Evolutionary conservation across 2,113 vertebrate genomes (phyloP).

Genomic region (Petromus typicus): DNA sequence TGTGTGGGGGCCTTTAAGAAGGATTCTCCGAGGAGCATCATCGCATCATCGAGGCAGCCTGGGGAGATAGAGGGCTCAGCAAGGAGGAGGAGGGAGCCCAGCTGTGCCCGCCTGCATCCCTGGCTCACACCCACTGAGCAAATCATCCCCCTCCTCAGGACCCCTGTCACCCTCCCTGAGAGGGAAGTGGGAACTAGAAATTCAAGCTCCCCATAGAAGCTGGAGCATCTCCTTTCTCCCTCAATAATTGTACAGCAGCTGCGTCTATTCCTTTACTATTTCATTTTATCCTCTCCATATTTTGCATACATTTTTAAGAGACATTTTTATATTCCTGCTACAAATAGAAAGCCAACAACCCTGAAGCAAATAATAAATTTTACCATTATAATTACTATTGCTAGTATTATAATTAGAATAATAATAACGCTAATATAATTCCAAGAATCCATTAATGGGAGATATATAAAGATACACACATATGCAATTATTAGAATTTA

Average conservation of each 20-base stretch:
- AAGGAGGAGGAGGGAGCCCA: not conserved
- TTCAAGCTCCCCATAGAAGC: not conserved
- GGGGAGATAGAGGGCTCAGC: not conserved
- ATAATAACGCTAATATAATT: not conserved
- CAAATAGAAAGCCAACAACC: not conserved
- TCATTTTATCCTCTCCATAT: not conserved
- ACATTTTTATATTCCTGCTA: not conserved
- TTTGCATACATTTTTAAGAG: not conserved
- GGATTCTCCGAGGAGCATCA: constrained; percentile 17
- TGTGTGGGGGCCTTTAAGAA: constrained; percentile 26
- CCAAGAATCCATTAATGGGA: not conserved
- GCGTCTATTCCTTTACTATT: not conserved
- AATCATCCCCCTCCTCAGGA: not conserved
- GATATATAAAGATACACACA: not conserved
- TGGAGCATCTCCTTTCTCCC: not conserved
- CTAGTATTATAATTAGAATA: not conserved
- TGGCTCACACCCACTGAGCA: not conserved
- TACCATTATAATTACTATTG: not conserved
- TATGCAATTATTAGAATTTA: not conserved
- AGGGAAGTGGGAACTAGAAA: not conserved
- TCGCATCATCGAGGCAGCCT: not conserved
- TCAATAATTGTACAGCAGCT: not conserved
- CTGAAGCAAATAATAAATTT: not conserved
- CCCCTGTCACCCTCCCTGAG: not conserved
- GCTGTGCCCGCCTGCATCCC: not conserved